These are phyloP conservation scores for Strigamia maritima DNA, from an alignment of 2,888 invertebrate genomes.

Conservation along the genomic window DNA sequence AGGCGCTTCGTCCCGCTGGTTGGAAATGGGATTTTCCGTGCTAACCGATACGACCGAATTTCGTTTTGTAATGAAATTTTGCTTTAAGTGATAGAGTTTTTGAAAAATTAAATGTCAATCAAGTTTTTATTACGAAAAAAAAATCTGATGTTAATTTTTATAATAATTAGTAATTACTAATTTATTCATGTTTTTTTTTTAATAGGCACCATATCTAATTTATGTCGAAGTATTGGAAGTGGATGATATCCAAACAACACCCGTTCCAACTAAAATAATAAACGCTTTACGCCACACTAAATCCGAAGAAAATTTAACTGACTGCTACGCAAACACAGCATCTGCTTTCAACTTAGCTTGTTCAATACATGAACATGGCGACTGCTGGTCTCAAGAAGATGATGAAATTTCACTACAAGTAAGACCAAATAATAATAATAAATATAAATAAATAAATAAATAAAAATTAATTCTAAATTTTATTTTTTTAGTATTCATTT, in stretches of 20 bases:
- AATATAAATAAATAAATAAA: not conserved
- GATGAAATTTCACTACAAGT: slow-evolving; percentile 84
- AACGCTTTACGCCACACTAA: slow-evolving; percentile 76
- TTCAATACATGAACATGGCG: slow-evolving; percentile 61
- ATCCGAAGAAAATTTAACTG: slow-evolving; percentile 84
- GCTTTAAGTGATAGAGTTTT: no score
- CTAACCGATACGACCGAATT: no score
- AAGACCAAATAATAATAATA: slow-evolving; percentile 26
- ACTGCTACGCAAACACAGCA: slow-evolving; percentile 47
- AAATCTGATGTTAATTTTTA: slow-evolving; percentile 35
- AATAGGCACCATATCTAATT: slow-evolving; percentile 90
- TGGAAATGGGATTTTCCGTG: no score
- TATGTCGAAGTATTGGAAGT: slow-evolving; percentile 95
- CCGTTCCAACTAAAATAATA: slow-evolving; percentile 76
- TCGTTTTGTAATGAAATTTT: no score
- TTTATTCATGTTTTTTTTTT: no score
- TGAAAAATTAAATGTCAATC: no score
- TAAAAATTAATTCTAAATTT: slow-evolving; percentile 21
- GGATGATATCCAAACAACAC: slow-evolving; percentile 74
- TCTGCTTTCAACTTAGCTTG: slow-evolving; percentile 58
- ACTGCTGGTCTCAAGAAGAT: slow-evolving; percentile 93
- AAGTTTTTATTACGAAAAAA: not conserved
- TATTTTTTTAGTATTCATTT: slow-evolving; percentile 42
- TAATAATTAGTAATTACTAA: no score
- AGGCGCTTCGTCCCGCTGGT: no score